Conservation (phyloP, 2,888 invertebrate species). For the Amphipyra tragopoginis region DNA sequence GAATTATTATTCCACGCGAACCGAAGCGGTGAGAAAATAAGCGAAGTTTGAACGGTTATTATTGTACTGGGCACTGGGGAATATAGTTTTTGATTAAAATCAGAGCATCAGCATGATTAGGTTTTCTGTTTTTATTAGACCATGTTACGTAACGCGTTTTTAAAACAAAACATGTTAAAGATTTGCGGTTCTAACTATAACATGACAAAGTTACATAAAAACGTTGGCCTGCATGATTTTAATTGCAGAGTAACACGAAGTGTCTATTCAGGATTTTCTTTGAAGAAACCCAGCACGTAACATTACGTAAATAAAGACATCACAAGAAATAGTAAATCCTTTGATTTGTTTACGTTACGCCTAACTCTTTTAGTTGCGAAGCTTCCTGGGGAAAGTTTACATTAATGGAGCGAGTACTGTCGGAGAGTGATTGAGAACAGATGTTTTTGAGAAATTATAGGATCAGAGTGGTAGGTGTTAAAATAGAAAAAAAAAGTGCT, state of each 20-base stretch:
- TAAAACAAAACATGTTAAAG: background rate
- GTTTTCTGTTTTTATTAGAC: background rate
- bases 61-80: background rate
- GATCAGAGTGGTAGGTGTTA: background rate
- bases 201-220: slow-evolving; percentile 9
- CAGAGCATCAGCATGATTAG: background rate
- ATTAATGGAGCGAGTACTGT: slow-evolving; percentile 28
- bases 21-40: background rate
- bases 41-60: background rate
- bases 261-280: slow-evolving; percentile 33
- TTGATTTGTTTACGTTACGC: slow-evolving; percentile 50
- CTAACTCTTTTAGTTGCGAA: slow-evolving; percentile 36
- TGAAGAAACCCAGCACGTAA: slow-evolving; percentile 29
- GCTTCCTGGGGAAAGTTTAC: slow-evolving; percentile 54
- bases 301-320: slow-evolving; percentile 51
- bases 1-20: background rate
- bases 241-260: slow-evolving; percentile 12
- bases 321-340: slow-evolving; percentile 61
- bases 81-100: background rate
- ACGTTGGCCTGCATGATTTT: background rate
- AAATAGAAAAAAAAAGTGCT: no score
- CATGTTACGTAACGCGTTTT: background rate
- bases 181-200: background rate
- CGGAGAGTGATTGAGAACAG: slow-evolving; percentile 45
- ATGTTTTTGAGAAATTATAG: slow-evolving; percentile 36